Percentiles rank a stretch among this genome's conserved stretches.
These are phyloP conservation scores for Pangasius sanitwongsei DNA, from an alignment of 2,797 vertebrate species.

Conservation along the genomic window DNA sequence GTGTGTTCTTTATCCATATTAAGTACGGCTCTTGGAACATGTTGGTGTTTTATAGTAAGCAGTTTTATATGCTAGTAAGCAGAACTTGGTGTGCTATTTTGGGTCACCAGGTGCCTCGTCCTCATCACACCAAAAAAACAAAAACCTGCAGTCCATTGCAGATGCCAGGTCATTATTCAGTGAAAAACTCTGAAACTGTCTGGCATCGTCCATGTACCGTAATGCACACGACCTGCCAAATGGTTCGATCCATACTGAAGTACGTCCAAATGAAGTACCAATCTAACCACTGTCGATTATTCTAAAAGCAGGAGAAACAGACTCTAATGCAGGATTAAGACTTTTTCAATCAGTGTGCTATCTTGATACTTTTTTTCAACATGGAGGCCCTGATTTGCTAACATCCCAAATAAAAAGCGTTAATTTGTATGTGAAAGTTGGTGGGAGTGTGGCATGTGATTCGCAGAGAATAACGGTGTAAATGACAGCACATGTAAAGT, in stretches of 20 bases:
- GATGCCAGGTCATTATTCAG: slow-evolving; percentile 5
- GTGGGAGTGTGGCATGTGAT: background rate
- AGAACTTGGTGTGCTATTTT: slow-evolving; percentile 14
- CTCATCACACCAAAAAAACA: background rate
- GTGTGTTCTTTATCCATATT: background rate
- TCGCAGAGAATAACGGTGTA: background rate
- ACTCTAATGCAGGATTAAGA: background rate
- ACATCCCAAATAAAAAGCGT: background rate
- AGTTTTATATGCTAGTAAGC: slow-evolving; percentile 40
- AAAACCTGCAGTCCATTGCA: background rate
- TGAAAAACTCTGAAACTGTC: background rate
- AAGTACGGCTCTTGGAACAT: slow-evolving; percentile 18
- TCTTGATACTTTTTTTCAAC: background rate
- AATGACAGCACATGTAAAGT: background rate
- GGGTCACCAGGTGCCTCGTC: slow-evolving; percentile 30
- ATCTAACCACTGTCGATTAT: background rate
- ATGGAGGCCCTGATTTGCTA: background rate
- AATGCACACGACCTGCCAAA: background rate
- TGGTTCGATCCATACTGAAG: background rate
- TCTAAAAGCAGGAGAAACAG: background rate
- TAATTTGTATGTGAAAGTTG: background rate
- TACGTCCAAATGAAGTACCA: background rate
- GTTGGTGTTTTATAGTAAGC: slow-evolving; percentile 39
- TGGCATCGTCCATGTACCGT: background rate
- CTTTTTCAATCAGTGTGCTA: background rate